Evolutionary conservation across 2,113 vertebrate species (phyloP).

Genomic region (Colaptes auratus): DNA sequence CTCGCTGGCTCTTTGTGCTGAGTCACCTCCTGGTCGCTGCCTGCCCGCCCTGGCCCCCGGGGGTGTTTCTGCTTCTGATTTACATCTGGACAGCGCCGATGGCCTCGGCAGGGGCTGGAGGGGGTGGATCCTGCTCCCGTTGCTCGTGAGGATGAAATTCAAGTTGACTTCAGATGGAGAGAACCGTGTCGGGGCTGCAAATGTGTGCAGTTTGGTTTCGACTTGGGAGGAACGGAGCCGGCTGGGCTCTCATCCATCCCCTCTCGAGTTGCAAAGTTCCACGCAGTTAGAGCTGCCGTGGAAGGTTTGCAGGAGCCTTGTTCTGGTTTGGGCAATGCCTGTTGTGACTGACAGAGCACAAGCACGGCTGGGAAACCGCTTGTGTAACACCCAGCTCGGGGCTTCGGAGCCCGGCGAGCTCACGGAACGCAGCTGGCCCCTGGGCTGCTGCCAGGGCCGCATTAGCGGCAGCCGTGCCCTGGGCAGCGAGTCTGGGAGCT

Average conservation of each 20-base stretch:
- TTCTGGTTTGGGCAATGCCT: neutral
- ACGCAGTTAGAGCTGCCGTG: neutral
- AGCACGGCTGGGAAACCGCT: neutral
- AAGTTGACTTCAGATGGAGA: rapidly evolving
- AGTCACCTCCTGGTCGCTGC: neutral
- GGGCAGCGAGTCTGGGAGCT: neutral
- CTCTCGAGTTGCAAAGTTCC: neutral
- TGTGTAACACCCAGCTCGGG: neutral
- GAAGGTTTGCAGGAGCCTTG: neutral
- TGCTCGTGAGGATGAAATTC: rapidly evolving
- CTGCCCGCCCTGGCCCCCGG: neutral
- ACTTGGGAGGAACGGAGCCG: neutral
- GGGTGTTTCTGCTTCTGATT: neutral
- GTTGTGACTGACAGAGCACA: rapidly evolving
- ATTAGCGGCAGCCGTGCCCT: rapidly evolving
- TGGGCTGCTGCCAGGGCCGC: rapidly evolving
- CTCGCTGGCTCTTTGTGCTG: constrained; percentile 1
- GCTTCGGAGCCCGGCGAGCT: neutral
- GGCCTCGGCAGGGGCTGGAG: rapidly evolving
- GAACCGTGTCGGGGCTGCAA: rapidly evolving
- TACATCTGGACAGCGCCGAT: rapidly evolving
- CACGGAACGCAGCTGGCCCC: neutral
- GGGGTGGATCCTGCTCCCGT: rapidly evolving
- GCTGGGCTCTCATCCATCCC: neutral
- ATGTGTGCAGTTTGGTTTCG: rapidly evolving